Evolutionary conservation across 2,113 vertebrate species (phyloP).

Genomic region (Equus quagga): DNA sequence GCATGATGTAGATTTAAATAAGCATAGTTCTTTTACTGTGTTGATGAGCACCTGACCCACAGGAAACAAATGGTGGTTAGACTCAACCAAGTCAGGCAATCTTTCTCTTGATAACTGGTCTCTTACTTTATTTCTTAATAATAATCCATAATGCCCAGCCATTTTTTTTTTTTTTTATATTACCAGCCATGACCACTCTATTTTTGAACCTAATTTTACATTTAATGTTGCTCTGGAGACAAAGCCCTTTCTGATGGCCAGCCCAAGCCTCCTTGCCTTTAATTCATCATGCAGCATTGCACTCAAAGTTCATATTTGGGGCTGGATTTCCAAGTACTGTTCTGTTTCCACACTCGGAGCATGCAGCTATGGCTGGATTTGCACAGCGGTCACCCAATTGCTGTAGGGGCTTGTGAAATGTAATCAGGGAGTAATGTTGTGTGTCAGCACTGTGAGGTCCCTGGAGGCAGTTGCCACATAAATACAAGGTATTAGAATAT

Average conservation of each 20-base stretch:
- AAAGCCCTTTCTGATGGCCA: not conserved
- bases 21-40: not conserved
- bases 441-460: slow-evolving; percentile 20
- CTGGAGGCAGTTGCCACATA: slow-evolving; percentile 53
- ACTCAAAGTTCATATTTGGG: not conserved
- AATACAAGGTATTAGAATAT: slow-evolving; percentile 45
- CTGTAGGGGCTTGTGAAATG: slow-evolving; percentile 52
- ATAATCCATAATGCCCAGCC: not conserved
- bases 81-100: not conserved
- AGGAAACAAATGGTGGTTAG: not conserved
- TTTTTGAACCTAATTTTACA: slow-evolving; percentile 39
- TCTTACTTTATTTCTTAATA: slow-evolving; percentile 47
- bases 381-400: not conserved
- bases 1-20: not conserved
- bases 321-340: not conserved
- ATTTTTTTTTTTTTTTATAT: not conserved
- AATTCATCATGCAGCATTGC: not conserved
- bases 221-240: not conserved
- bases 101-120: slow-evolving; percentile 6
- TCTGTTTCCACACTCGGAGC: not conserved
- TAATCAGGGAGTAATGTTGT: slow-evolving; percentile 62
- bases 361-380: not conserved
- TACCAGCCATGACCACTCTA: not conserved
- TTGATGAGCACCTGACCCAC: not conserved
- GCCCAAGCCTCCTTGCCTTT: not conserved